Evolutionary conservation across 2,113 vertebrate genomes (phyloP).

Genomic region (Lophura nycthemera): DNA sequence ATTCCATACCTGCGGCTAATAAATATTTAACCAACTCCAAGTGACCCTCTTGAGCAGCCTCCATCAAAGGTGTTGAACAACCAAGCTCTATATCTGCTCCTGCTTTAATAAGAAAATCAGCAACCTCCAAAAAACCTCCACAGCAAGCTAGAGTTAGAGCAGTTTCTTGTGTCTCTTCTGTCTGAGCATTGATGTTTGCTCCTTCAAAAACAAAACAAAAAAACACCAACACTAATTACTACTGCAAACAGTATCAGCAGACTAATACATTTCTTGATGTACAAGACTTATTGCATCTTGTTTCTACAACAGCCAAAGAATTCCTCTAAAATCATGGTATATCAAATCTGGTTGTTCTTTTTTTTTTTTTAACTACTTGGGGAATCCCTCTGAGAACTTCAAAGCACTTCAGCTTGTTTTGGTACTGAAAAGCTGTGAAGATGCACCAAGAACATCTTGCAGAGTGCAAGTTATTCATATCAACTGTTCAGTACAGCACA

Average conservation of each 20-base stretch:
- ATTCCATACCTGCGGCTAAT: slow-evolving; percentile 89
- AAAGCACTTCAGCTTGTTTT: neutral
- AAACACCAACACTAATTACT: neutral
- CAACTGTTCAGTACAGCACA: fast-evolving
- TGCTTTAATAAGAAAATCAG: slow-evolving; percentile 97
- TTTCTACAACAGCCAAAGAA: neutral
- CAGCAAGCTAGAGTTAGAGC: slow-evolving; percentile 97
- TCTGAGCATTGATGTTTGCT: slow-evolving; percentile 99
- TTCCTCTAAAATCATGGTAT: fast-evolving
- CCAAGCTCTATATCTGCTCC: slow-evolving; percentile 97
- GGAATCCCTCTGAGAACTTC: neutral
- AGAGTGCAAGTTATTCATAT: neutral
- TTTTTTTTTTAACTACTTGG: neutral
- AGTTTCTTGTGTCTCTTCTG: slow-evolving; percentile 98
- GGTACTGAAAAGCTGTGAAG: too few relatives aligned
- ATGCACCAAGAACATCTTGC: fast-evolving
- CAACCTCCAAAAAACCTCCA: slow-evolving; percentile 97
- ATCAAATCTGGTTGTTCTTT: neutral
- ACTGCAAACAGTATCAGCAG: neutral
- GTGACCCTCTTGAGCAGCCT: slow-evolving; percentile 98
- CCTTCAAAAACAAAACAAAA: slow-evolving; percentile 76
- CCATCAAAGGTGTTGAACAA: slow-evolving; percentile 98
- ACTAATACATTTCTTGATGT: neutral
- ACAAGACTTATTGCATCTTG: neutral
- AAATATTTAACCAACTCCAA: slow-evolving; percentile 98